Percentiles rank a stretch among this genome's conserved stretches.
Conservation (phyloP, 2,113 vertebrate species). For the Salvelinus alpinus region DNA sequence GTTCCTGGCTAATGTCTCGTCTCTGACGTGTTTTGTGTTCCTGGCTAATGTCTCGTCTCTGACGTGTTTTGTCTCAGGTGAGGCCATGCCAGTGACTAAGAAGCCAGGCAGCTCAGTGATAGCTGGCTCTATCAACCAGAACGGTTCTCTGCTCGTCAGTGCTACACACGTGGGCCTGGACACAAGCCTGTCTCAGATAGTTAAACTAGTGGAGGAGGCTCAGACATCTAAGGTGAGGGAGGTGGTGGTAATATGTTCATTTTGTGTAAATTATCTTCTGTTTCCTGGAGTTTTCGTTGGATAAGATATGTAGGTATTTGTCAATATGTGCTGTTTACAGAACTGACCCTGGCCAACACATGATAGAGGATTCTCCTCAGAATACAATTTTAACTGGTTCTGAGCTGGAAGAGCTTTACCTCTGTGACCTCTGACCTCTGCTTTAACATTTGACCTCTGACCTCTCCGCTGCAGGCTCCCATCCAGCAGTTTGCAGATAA, state of each 20-base stretch:
- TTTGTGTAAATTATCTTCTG: too few species aligned
- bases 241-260: background rate
- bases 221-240: slow-evolving; percentile 92
- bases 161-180: slow-evolving; percentile 95
- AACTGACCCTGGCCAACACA: too few species aligned
- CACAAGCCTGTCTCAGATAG: slow-evolving; percentile 95
- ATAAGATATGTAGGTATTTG: too few species aligned
- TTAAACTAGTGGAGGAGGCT: slow-evolving; percentile 96
- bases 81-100: slow-evolving; percentile 97
- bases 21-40: too few species aligned
- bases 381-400: too few species aligned
- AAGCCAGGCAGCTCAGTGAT: slow-evolving; percentile 90
- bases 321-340: background rate
- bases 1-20: too few species aligned
- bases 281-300: background rate
- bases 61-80: slow-evolving; percentile 74
- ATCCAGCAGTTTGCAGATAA: slow-evolving; percentile 98
- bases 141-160: slow-evolving; percentile 87
- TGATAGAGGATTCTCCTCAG: background rate
- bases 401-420: background rate
- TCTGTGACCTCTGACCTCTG: background rate
- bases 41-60: background rate
- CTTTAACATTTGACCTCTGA: background rate
- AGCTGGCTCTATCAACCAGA: slow-evolving; percentile 98
- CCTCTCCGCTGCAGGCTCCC: slow-evolving; percentile 82